These are phyloP conservation scores for Mellilla xanthometata DNA, from an alignment of 2,888 invertebrate genomes.

Conservation along the genomic window DNA sequence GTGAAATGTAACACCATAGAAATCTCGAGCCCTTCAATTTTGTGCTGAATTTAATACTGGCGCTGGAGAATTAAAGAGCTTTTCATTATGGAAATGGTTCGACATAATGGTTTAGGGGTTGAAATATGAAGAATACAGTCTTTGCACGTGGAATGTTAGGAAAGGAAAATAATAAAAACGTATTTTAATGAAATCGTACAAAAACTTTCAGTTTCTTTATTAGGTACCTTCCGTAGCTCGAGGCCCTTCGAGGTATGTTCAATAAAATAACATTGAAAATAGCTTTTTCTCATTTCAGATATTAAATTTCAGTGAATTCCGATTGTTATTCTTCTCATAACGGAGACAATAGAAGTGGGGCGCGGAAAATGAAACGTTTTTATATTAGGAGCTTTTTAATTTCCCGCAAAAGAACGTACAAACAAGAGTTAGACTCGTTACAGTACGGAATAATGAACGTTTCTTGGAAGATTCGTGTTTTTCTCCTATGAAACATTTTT, in stretches of 20 bases:
- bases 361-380: neutral
- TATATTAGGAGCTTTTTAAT: constrained; percentile 3
- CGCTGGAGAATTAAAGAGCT: neutral
- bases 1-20: constrained; percentile 1
- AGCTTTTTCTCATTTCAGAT: constrained; percentile 8
- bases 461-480: neutral
- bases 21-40: neutral
- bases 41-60: neutral
- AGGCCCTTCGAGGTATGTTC: too few species aligned
- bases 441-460: neutral
- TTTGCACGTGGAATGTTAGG: too few species aligned
- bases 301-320: constrained; percentile 9
- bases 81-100: neutral
- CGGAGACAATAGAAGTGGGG: constrained; percentile 5
- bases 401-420: neutral
- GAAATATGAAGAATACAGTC: neutral
- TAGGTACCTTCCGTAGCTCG: too few species aligned
- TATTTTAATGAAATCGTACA: too few species aligned
- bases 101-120: neutral
- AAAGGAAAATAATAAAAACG: too few species aligned
- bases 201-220: too few species aligned
- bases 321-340: constrained; percentile 3
- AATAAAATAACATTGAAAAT: too few species aligned
- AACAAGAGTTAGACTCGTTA: neutral
- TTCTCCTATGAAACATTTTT: too few species aligned